These are phyloP conservation scores for Metallyticus violacea DNA, from an alignment of 2,888 invertebrate species.

Conservation along the genomic window DNA sequence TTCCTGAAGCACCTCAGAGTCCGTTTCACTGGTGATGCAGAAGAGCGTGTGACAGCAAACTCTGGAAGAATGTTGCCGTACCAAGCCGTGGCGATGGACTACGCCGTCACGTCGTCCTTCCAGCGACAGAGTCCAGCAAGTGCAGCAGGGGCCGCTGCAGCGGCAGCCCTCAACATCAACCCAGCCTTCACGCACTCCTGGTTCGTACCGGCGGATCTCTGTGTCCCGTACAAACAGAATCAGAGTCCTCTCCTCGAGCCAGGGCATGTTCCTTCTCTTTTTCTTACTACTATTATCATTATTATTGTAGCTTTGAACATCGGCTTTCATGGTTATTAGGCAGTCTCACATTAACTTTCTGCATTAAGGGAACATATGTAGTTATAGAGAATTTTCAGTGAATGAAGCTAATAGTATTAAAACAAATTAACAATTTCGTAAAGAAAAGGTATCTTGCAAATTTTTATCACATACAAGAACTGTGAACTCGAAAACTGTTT, in stretches of 20 bases:
- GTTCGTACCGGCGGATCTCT: slow-evolving; percentile 82
- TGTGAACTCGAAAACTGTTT: too few species aligned
- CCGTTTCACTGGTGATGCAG: too few species aligned
- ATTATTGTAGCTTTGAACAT: not conserved
- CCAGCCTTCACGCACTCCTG: slow-evolving; percentile 90
- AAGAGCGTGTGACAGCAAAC: too few species aligned
- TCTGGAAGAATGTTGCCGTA: slow-evolving; percentile 42
- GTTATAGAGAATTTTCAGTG: too few species aligned
- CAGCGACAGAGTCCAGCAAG: slow-evolving; percentile 53
- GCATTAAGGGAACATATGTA: too few species aligned
- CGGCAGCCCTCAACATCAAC: slow-evolving; percentile 47
- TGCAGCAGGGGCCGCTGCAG: slow-evolving; percentile 54
- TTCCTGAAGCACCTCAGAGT: too few species aligned
- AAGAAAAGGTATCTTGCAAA: too few species aligned
- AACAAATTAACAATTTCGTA: too few species aligned
- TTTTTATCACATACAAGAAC: too few species aligned
- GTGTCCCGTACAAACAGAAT: slow-evolving; percentile 81
- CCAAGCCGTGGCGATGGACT: slow-evolving; percentile 69
- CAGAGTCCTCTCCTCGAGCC: slow-evolving; percentile 80
- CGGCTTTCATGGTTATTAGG: not conserved
- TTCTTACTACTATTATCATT: not conserved
- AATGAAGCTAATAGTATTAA: too few species aligned
- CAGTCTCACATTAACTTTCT: not conserved
- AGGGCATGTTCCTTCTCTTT: slow-evolving; percentile 65
- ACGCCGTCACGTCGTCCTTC: slow-evolving; percentile 47